Conservation (phyloP, 2,797 vertebrate species). For the Scolopax bukidnonensis region DNA sequence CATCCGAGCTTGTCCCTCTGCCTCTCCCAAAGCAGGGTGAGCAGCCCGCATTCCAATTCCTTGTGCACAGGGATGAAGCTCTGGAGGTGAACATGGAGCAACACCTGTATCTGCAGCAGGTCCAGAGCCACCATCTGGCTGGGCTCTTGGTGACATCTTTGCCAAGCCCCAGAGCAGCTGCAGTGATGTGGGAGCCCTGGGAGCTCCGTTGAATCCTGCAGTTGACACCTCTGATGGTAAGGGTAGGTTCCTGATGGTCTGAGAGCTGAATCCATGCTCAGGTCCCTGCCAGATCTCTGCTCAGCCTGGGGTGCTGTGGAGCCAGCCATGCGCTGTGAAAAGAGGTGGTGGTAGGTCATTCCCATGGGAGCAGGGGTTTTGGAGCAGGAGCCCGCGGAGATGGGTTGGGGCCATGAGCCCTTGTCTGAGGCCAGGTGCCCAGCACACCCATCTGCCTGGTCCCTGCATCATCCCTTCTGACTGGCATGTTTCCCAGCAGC, state of each 20-base stretch:
- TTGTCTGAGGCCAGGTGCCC: fast-evolving
- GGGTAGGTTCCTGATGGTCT: fast-evolving
- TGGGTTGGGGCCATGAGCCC: fast-evolving
- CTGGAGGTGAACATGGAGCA: neutral
- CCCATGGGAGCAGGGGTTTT: neutral
- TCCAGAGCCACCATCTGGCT: neutral
- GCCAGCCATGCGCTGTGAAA: fast-evolving
- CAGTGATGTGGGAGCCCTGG: fast-evolving
- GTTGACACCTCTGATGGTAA: neutral
- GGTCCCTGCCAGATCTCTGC: neutral
- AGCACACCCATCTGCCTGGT: neutral
- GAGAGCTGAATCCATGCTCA: neutral
- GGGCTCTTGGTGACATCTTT: neutral
- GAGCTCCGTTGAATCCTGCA: fast-evolving
- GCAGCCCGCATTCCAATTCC: neutral
- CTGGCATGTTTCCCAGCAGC: neutral
- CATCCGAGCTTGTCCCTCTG: fast-evolving
- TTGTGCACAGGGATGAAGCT: neutral
- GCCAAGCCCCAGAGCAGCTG: neutral
- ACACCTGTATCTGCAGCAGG: neutral
- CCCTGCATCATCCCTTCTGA: fast-evolving
- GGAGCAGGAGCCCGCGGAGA: neutral
- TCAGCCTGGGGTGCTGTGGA: neutral
- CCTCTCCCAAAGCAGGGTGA: neutral
- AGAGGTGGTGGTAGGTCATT: neutral